Conservation (phyloP, 2,888 invertebrate species). For the Cecidostiba fungosa region DNA sequence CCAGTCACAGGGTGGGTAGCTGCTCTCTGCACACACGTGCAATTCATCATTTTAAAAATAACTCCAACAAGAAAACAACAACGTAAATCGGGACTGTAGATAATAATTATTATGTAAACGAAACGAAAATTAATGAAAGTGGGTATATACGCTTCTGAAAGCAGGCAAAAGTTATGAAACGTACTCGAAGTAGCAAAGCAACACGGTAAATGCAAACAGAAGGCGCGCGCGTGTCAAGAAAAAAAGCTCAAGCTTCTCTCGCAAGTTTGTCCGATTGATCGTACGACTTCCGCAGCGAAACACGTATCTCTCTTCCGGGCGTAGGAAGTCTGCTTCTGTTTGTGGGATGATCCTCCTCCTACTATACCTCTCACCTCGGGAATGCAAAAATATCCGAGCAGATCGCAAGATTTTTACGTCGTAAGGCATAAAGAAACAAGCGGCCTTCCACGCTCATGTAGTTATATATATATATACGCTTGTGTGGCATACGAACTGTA, state of each 20-base stretch:
- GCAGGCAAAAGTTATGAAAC: not conserved
- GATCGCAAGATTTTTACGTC: constrained; percentile 21
- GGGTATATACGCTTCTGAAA: not conserved
- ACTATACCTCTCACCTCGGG: too few species aligned
- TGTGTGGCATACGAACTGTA: constrained; percentile 73
- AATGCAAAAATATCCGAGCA: not conserved
- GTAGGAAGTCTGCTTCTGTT: constrained; percentile 9
- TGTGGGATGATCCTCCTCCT: not conserved
- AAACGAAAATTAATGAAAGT: not conserved
- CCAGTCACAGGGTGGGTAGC: too few species aligned
- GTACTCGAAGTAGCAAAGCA: not conserved
- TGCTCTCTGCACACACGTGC: too few species aligned
- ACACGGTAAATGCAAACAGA: not conserved
- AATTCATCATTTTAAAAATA: too few species aligned
- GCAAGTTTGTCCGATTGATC: constrained; percentile 41
- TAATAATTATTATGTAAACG: too few species aligned
- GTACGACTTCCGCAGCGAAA: constrained; percentile 1
- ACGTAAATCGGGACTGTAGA: too few species aligned
- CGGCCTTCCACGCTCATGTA: not conserved
- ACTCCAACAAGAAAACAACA: not conserved
- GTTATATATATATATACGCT: constrained; percentile 58
- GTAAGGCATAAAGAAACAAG: constrained; percentile 7
- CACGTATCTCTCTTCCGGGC: constrained; percentile 23
- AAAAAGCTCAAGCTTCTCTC: not conserved
- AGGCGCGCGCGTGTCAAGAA: not conserved